Evolutionary conservation across 2,888 invertebrate genomes (phyloP), one percentile per base, ranked within the genome.

Genomic region (Malachius bipustulatus): DNA sequence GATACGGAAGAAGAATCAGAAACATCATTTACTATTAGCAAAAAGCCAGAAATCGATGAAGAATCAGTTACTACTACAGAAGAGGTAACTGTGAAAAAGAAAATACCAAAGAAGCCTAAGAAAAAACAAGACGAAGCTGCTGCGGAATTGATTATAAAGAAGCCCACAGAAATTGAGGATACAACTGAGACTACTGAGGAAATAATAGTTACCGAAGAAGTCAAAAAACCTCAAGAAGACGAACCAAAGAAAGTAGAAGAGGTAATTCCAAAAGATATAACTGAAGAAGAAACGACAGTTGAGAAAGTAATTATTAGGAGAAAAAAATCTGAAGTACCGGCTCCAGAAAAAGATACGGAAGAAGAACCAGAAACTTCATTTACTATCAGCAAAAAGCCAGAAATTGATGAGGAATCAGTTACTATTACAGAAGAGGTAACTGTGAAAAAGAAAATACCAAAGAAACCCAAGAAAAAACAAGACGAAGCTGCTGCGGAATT

Each of bases 281-380:
- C 27, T 42, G 30, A 32, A 38, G 80, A 50, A 79, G 77, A 54
- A 66, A 71, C 77, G 59, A 82, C 82, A 56, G 81, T 81, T 4
- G 63, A 72, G 40, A 67, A 75, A 55, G 57, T 75, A n/a, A n/a
- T n/a, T 8, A 60, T 75, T 30, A 79, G 73, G 56, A 72, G 67
- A 37, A 67, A 70, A 41, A 56, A 73, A 26, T 64, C 70, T 0
- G 73, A 75, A 30, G 59, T 69, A 35, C 57, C 54, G 36, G 32
- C 46, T 43, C 52, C 40, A 43, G 57, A 37, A 24, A 48, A 49
- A 19, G 24, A 19, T 19, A n/a, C 42, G 39, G 34, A 44, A 35
- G 34, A 43, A 35, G 40, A 44, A 42, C 42, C 54, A 39, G 46
- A 46, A 36, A 50, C 49, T 29, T 32, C 41, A 29, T 35, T 41